Base-by-base conservation (phyloP, 2,797 vertebrate genomes). In the Protonibea diacanthus region DNA sequence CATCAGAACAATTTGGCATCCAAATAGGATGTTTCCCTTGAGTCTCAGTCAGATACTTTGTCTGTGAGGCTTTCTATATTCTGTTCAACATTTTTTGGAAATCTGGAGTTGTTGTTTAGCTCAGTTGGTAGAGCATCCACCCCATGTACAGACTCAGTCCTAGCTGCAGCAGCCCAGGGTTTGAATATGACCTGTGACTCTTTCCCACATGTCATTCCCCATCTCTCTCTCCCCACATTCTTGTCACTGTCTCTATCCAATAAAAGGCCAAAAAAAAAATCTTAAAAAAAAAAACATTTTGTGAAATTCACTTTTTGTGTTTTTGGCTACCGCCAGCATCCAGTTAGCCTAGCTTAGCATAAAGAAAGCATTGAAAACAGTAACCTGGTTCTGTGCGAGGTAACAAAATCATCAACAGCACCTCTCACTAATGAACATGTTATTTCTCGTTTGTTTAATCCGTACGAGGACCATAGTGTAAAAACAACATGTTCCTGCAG, bases 11-110 rank as follows among this genome's bases (percentile, higher is more conserved):
- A 74, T 84, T 40, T 77, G 17, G 33, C 65, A 61, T 61, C 58
- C 51, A 76, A 85, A 87, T 64, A 84, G 70, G 76, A 75, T 69
- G 61, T 81, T 83, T 83, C 76, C 60, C 65, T 47, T 81, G 73
- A 81, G 67, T 74, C 47, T 62, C 48, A 63, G 25, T 25, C 64
- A 61, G 66, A 38, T n/a, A n/a, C 20, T 75, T 40, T 56, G 17
- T 65, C 13, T 74, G 56, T 47, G 45, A 38, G 52, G 42, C 40
- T 66, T 52, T 74, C 21, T 48, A 15, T 60, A 56, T 51, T 62
- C 38, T 58, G 13, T 45, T 62, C 9, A 25, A 15, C 10, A 29
- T 3, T 29, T 29, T 29, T 29, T 5, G 29, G 29, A 29, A 29
- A 29, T 29, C n/a, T n/a, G n/a, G n/a, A n/a, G n/a, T n/a, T 27